Evolutionary conservation across 1,140 invertebrate species (phyloP).

Genomic region (Chironomus striatipennis): DNA sequence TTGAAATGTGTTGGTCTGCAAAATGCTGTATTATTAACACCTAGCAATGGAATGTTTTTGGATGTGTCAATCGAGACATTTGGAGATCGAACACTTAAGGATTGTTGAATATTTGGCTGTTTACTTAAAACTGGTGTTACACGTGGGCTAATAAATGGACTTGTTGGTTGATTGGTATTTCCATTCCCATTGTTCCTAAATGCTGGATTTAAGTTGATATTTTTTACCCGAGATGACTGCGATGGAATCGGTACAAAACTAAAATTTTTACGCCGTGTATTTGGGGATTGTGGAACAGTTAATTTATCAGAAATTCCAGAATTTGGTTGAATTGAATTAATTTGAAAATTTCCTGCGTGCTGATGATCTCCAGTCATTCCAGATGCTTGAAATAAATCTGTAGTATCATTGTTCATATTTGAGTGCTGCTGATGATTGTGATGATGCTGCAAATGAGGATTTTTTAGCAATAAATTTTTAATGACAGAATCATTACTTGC

Average conservation of each 20-base stretch:
- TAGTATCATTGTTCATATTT: slow-evolving; percentile 33
- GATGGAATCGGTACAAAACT: slow-evolving; percentile 65
- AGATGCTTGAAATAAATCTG: slow-evolving; percentile 25
- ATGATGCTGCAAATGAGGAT: slow-evolving; percentile 24
- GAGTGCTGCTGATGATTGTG: slow-evolving; percentile 26
- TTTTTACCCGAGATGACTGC: slow-evolving; percentile 48
- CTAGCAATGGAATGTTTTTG: slow-evolving; percentile 35
- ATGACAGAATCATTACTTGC: slow-evolving; percentile 1
- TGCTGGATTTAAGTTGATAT: slow-evolving; percentile 26
- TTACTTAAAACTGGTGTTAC: slow-evolving; percentile 59
- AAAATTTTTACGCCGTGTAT: slow-evolving; percentile 62
- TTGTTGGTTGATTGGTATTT: slow-evolving; percentile 36
- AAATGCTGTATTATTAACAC: slow-evolving; percentile 32
- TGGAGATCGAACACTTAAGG: slow-evolving; percentile 26
- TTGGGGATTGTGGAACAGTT: slow-evolving; percentile 29
- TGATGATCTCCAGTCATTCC: slow-evolving; percentile 25
- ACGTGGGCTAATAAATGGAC: slow-evolving; percentile 75
- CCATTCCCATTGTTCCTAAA: slow-evolving; percentile 33
- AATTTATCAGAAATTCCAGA: background rate
- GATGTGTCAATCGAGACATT: slow-evolving; percentile 28
- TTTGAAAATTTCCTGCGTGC: slow-evolving; percentile 11
- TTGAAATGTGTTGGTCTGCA: slow-evolving; percentile 33
- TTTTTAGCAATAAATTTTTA: slow-evolving; percentile 28
- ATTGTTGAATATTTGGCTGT: slow-evolving; percentile 29
- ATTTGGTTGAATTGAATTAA: background rate